phyloP scores from a whole-genome alignment of 1,140 invertebrate genomes.

The Temnothorax curvispinosus region DNA sequence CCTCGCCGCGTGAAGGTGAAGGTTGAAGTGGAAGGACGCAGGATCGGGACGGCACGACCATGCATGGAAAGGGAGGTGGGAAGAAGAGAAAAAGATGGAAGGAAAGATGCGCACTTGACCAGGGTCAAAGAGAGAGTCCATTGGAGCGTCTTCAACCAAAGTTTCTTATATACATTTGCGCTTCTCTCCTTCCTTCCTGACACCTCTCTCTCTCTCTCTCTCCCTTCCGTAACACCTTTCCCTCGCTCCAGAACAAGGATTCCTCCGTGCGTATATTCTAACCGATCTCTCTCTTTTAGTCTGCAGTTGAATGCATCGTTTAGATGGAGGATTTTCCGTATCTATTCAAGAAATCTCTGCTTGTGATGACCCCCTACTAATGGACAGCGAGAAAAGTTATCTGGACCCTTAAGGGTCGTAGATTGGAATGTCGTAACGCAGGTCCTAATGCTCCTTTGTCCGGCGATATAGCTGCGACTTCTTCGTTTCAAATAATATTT shows the following conservation, averaged over 20 bases:
- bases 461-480: background rate
- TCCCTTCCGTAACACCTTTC: constrained; percentile 45
- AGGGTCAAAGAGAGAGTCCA: constrained; percentile 84
- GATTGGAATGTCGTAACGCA: background rate
- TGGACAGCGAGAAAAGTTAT: background rate
- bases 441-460: background rate
- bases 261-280: background rate
- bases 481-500: background rate
- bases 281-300: background rate
- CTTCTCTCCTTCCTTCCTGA: constrained; percentile 65
- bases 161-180: constrained; percentile 81
- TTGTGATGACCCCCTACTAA: too few species aligned
- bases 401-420: background rate
- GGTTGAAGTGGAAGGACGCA: constrained; percentile 55
- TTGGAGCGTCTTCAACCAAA: constrained; percentile 74
- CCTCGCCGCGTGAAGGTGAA: constrained; percentile 35
- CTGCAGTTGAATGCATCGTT: background rate
- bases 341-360: constrained; percentile 49
- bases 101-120: constrained; percentile 80
- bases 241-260: constrained; percentile 33
- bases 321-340: constrained; percentile 20
- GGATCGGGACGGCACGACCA: background rate
- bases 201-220: constrained; percentile 53
- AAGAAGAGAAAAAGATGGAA: constrained; percentile 61
- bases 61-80: constrained; percentile 54